Percentiles rank a stretch among this genome's conserved stretches.
Evolutionary conservation across 1,140 invertebrate species (phyloP).

Genomic region (Brachionus rubens): DNA sequence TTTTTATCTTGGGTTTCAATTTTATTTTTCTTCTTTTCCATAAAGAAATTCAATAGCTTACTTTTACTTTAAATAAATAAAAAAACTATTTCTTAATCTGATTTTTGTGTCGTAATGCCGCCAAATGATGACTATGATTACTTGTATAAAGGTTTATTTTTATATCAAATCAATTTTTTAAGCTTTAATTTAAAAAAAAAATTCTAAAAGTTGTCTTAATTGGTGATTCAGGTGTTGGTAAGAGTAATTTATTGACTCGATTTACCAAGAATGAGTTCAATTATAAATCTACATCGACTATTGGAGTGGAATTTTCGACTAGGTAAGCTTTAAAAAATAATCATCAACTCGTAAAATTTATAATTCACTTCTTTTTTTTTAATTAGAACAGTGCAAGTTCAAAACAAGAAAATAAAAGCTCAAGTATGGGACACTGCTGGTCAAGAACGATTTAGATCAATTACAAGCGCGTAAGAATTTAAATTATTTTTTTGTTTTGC

Average conservation of each 20-base stretch:
- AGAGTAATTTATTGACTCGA: slow-evolving; percentile 95
- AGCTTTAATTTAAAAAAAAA: no score
- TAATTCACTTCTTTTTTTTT: slow-evolving; percentile 49
- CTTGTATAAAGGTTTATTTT: neutral
- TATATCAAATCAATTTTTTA: no score
- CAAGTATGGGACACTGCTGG: slow-evolving; percentile 97
- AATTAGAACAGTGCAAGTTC: slow-evolving; percentile 63
- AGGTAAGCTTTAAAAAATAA: neutral
- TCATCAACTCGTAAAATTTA: no score
- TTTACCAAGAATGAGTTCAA: slow-evolving; percentile 99
- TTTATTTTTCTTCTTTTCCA: neutral
- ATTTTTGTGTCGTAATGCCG: neutral
- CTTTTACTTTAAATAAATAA: no score
- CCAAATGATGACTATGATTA: slow-evolving; percentile 5
- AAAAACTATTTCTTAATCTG: no score
- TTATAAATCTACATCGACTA: slow-evolving; percentile 98
- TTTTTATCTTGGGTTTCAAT: neutral
- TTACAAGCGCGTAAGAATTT: slow-evolving; percentile 83
- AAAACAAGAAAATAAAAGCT: slow-evolving; percentile 70
- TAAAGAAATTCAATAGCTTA: neutral
- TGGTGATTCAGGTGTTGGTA: slow-evolving; percentile 98
- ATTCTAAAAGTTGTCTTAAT: slow-evolving; percentile 90
- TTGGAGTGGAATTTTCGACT: slow-evolving; percentile 98
- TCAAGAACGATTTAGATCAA: slow-evolving; percentile 92
- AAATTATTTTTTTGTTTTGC: no score